Conservation (phyloP, 2,113 vertebrate genomes). For the Prionailurus viverrinus region DNA sequence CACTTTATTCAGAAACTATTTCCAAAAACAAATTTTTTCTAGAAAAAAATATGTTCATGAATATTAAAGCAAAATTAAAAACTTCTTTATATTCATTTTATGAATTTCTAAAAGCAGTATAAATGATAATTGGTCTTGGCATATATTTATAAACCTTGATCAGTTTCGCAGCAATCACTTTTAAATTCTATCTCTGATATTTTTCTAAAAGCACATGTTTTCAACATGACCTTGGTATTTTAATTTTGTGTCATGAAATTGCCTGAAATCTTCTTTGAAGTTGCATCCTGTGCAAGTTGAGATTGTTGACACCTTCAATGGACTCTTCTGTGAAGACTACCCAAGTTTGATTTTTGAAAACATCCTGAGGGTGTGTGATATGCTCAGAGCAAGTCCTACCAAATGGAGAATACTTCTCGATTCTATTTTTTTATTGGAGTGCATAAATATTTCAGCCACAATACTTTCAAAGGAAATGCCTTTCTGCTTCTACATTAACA, state of each 20-base stretch:
- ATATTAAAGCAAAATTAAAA: conserved; percentile 30
- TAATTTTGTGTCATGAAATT: background rate
- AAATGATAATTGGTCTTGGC: background rate
- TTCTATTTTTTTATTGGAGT: background rate
- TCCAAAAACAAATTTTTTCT: conserved; percentile 14
- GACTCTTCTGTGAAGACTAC: background rate
- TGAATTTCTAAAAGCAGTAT: background rate
- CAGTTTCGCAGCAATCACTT: background rate
- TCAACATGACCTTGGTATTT: background rate
- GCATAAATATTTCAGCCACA: background rate
- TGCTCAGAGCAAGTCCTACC: background rate
- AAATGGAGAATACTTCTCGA: background rate
- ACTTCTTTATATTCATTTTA: background rate
- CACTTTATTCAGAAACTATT: conserved; percentile 16
- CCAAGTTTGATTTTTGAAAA: conserved; percentile 24
- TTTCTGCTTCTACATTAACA: background rate
- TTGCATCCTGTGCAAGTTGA: background rate
- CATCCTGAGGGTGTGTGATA: background rate
- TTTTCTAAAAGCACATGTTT: conserved; percentile 16
- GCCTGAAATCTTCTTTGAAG: background rate
- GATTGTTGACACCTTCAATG: background rate
- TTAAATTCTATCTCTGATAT: background rate
- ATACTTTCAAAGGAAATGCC: background rate
- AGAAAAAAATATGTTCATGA: background rate
- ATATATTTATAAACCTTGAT: conserved; percentile 8